Evolutionary conservation across 2,797 vertebrate genomes (phyloP).

Genomic region (Diplodus puntazzo): DNA sequence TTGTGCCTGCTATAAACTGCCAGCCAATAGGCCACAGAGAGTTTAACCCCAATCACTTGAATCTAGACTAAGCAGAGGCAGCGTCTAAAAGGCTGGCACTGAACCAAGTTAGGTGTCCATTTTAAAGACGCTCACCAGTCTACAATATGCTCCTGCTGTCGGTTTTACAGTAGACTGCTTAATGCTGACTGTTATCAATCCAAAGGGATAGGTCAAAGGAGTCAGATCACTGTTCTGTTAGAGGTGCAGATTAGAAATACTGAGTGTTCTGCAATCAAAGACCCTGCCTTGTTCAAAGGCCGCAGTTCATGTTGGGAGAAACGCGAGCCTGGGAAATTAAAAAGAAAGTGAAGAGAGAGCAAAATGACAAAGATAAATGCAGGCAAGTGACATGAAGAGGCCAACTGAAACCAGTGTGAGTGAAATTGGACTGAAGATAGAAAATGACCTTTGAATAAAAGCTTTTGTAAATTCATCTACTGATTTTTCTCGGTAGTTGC

Average conservation of each 20-base stretch:
- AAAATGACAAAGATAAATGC: constrained; percentile 40
- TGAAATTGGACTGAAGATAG: constrained; percentile 26
- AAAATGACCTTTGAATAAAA: constrained; percentile 25
- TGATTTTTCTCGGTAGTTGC: neutral
- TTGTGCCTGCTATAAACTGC: constrained; percentile 31
- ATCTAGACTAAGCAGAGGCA: constrained; percentile 50
- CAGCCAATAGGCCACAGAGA: constrained; percentile 29
- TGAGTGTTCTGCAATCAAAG: constrained; percentile 46
- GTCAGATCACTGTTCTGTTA: constrained; percentile 42
- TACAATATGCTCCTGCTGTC: constrained; percentile 8
- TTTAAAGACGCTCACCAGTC: constrained; percentile 12
- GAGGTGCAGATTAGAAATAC: constrained; percentile 47
- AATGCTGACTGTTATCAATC: constrained; percentile 40
- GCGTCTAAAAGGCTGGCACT: constrained; percentile 19
- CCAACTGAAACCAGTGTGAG: neutral
- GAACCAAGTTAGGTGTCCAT: constrained; percentile 26
- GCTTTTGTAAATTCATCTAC: neutral
- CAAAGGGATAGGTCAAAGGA: constrained; percentile 46
- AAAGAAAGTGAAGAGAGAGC: constrained; percentile 15
- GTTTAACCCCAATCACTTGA: constrained; percentile 43
- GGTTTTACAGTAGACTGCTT: constrained; percentile 16
- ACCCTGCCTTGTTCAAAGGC: constrained; percentile 42
- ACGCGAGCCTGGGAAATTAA: constrained; percentile 31
- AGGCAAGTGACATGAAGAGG: constrained; percentile 11
- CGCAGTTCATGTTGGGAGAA: constrained; percentile 24